Base-by-base conservation (phyloP, 2,113 vertebrate species). In the Cololabis saira region DNA sequence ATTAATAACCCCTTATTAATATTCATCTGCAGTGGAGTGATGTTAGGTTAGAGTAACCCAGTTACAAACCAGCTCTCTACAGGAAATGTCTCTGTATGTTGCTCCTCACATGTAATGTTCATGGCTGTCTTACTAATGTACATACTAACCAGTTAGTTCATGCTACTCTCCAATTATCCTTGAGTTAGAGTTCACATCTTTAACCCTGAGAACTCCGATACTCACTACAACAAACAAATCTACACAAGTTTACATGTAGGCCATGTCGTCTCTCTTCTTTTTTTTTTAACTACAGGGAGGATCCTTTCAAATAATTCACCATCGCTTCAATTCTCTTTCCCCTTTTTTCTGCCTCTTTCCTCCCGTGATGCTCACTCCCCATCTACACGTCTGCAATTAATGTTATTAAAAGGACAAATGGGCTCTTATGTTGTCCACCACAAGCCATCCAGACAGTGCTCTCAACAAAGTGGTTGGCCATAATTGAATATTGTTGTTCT, bases 1-100 rank as follows among this genome's bases (percentile, higher is more conserved):
- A 90, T 91, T 91, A 92, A 92, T 91, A 92, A 89, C 90, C 74
- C 63, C 84, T 83, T 82, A 89, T 91, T 91, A 92, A 92, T 91
- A 91, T 92, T 92, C 88, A 89, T 90, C 88, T 88, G 85, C 86
- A 90, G 90, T 78, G 82, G 81, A 87, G 83, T 79, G 88, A 91
- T 89, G 84, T 84, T 86, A 89, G 86, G 77, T 79, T 83, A 65
- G 85, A 80, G 87, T 88, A 92, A 90, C 88, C 90, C 84, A 92
- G 82, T 89, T 91, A 88, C 57, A 0, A 87, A 63, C 66, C 21
- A 43, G 82, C 81, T 84, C 71, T 78, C 85, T 74, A 78, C 77
- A 67, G 67, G 69, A 82, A 27, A 78, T 82, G 75, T 52, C 76
- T 49, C 67, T 71, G n/a, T 57, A 30, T 1, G 1, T 61, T 45